These are phyloP conservation scores for Amiota minor DNA, from an alignment of 2,888 invertebrate genomes.

Conservation along the genomic window DNA sequence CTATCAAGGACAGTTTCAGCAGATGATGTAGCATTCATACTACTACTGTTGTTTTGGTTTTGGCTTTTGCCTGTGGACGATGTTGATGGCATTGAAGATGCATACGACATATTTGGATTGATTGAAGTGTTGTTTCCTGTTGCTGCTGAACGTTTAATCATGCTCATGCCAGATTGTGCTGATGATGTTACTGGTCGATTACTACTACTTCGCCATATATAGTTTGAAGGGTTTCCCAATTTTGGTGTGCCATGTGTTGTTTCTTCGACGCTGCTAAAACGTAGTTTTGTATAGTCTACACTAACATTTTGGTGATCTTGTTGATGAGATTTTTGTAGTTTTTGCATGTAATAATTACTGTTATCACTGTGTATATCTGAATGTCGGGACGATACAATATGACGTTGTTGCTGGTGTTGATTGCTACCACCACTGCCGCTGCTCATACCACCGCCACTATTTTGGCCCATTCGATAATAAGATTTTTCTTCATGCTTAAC, in stretches of 20 bases:
- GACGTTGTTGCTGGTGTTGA: constrained; percentile 49
- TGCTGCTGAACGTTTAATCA: constrained; percentile 48
- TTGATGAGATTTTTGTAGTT: constrained; percentile 58
- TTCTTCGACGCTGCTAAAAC: constrained; percentile 57
- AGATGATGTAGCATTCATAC: constrained; percentile 2
- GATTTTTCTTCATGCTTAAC: constrained; percentile 43
- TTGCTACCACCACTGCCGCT: constrained; percentile 30
- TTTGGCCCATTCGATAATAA: constrained; percentile 26
- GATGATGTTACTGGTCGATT: constrained; percentile 46
- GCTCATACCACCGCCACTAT: constrained; percentile 22
- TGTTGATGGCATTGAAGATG: constrained; percentile 40
- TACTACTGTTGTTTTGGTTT: constrained; percentile 30
- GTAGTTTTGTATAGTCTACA: constrained; percentile 67
- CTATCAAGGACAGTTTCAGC: not conserved
- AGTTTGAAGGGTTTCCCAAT: constrained; percentile 58
- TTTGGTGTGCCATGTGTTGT: constrained; percentile 54
- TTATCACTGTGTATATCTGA: constrained; percentile 35
- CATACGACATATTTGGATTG: too few relatives aligned
- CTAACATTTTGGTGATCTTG: constrained; percentile 57
- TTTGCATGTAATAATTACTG: constrained; percentile 58
- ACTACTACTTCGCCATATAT: constrained; percentile 60
- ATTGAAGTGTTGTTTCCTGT: not conserved
- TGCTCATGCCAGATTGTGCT: not conserved
- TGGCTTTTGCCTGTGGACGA: constrained; percentile 40
- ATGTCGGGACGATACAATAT: constrained; percentile 35